Evolutionary conservation across 1,140 invertebrate genomes (phyloP).

Genomic region (Cepaea nemoralis): DNA sequence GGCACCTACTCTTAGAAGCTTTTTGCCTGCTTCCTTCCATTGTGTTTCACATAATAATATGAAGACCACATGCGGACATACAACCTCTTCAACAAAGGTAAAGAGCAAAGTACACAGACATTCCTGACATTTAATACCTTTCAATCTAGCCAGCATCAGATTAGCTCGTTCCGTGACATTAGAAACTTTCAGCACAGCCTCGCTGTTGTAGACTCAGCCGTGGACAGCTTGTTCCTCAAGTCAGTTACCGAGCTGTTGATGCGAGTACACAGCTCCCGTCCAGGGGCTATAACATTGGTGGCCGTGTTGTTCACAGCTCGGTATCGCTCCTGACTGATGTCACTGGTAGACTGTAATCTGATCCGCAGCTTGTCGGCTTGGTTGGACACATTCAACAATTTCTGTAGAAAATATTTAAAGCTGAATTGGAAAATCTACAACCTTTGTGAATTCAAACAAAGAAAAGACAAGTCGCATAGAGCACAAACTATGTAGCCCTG

Average conservation of each 20-base stretch:
- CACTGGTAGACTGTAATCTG: not conserved
- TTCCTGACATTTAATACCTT: no score
- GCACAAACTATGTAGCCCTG: no score
- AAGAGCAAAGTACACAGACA: no score
- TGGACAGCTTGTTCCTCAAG: not conserved
- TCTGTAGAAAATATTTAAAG: not conserved
- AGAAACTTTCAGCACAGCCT: not conserved
- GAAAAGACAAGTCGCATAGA: no score
- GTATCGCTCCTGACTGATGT: not conserved
- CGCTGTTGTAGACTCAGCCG: not conserved
- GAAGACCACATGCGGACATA: no score
- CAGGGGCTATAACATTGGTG: not conserved
- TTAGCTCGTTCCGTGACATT: constrained; percentile 1
- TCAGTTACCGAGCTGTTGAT: not conserved
- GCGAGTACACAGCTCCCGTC: not conserved
- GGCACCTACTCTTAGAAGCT: no score
- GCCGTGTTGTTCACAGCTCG: not conserved
- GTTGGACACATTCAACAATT: not conserved
- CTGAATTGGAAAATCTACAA: not conserved
- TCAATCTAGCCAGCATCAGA: not conserved
- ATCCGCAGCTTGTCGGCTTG: not conserved
- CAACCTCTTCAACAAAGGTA: no score
- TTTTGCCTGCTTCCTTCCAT: no score
- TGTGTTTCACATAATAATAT: no score
- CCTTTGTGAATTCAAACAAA: no score